These are phyloP conservation scores for Aphidius gifuensis DNA, from an alignment of 1,140 invertebrate genomes.

Conservation along the genomic window DNA sequence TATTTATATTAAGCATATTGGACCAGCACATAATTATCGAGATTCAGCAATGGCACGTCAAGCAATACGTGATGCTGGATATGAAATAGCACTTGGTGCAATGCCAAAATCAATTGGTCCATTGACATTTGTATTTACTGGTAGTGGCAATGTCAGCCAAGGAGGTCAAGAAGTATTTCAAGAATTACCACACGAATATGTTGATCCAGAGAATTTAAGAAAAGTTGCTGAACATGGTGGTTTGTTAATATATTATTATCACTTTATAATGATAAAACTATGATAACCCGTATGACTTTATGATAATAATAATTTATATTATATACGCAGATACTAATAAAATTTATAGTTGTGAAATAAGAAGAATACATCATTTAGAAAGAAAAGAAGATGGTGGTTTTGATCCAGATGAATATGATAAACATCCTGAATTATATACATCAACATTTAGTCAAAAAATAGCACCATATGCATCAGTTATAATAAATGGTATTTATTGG, in stretches of 20 bases:
- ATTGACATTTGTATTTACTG: constrained; percentile 96
- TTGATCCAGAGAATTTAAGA: constrained; percentile 87
- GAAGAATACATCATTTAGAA: constrained; percentile 88
- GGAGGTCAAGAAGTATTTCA: constrained; percentile 98
- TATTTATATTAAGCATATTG: constrained; percentile 74
- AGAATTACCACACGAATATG: constrained; percentile 96
- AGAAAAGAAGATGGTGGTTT: constrained; percentile 88
- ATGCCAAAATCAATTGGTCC: constrained; percentile 99
- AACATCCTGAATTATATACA: constrained; percentile 89
- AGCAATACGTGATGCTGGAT: constrained; percentile 94
- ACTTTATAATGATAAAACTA: neutral
- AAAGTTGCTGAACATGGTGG: constrained; percentile 97
- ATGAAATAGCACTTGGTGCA: constrained; percentile 94
- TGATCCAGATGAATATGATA: constrained; percentile 87
- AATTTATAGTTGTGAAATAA: constrained; percentile 92
- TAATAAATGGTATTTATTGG: constrained; percentile 99
- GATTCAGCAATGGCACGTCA: constrained; percentile 97
- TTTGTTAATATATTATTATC: constrained; percentile 51
- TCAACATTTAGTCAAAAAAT: constrained; percentile 97
- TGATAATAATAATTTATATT: constrained; percentile 3
- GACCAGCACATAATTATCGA: constrained; percentile 96
- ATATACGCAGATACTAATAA: constrained; percentile 79
- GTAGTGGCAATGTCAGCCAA: constrained; percentile 81
- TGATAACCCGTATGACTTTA: neutral
- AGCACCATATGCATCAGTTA: constrained; percentile 94